Percentiles rank a stretch among this genome's conserved stretches.
These are phyloP conservation scores for Hydropsyche tenuis DNA, from an alignment of 1,140 invertebrate species.

Conservation along the genomic window DNA sequence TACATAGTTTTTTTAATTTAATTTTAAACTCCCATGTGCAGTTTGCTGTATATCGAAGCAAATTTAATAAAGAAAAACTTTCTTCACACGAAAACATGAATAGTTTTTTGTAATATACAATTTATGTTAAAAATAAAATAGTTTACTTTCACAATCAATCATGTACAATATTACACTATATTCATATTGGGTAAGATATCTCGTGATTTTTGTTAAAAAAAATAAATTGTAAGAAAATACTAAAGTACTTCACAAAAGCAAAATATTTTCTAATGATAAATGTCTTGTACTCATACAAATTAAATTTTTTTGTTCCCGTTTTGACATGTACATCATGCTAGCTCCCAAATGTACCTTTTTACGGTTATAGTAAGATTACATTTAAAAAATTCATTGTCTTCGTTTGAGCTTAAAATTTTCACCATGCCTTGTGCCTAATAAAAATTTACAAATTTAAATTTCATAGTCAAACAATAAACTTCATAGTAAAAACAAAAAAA, in stretches of 20 bases:
- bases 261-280: too few species aligned
- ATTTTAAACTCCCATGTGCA: slow-evolving; percentile 42
- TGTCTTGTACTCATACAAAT: too few species aligned
- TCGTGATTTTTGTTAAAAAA: too few species aligned
- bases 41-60: neutral
- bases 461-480: neutral
- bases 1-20: slow-evolving; percentile 28
- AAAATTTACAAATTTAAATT: neutral
- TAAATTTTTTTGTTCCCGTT: neutral
- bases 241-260: too few species aligned
- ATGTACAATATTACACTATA: too few species aligned
- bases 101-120: too few species aligned
- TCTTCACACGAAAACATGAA: too few species aligned
- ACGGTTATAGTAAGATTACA: neutral
- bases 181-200: too few species aligned
- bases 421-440: neutral
- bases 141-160: too few species aligned
- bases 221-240: too few species aligned
- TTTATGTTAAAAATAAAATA: too few species aligned
- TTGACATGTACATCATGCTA: neutral
- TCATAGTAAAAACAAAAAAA: neutral
- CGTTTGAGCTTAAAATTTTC: slow-evolving; percentile 28
- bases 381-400: slow-evolving; percentile 37
- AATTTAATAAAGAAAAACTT: too few species aligned
- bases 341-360: neutral